Conservation (phyloP, 2,113 vertebrate genomes). For the Rhadina sibilatrix region DNA sequence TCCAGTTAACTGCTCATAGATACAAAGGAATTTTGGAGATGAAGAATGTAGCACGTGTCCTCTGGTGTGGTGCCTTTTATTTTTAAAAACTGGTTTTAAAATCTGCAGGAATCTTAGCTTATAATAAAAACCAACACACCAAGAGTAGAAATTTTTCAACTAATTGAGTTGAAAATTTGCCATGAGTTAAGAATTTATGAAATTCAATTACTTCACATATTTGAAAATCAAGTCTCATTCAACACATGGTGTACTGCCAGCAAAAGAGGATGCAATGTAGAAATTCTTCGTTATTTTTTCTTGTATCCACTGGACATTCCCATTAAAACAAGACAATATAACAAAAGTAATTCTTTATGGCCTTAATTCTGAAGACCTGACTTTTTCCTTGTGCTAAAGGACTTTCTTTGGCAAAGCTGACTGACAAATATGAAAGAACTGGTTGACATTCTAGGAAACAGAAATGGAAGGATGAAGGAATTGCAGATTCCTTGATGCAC, state of each 20-base stretch:
- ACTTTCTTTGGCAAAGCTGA: neutral
- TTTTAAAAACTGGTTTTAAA: neutral
- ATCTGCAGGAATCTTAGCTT: neutral
- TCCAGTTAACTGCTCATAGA: neutral
- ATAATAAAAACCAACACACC: neutral
- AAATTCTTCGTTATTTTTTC: neutral
- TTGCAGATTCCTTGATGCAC: neutral
- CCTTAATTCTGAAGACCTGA: neutral
- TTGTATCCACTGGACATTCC: neutral
- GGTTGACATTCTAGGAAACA: neutral
- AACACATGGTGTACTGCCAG: fast-evolving
- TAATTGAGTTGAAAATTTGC: neutral
- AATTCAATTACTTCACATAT: neutral
- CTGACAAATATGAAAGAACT: neutral
- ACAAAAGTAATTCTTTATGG: neutral
- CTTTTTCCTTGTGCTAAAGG: neutral
- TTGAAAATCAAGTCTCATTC: neutral
- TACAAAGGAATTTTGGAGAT: neutral
- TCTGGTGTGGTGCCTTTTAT: neutral
- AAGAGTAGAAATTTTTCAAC: neutral
- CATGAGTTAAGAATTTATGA: neutral
- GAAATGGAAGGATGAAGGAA: neutral
- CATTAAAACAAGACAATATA: neutral
- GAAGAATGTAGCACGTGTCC: neutral
- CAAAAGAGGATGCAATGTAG: neutral